Percentiles rank a stretch among this genome's conserved stretches.
Evolutionary conservation across 2,113 vertebrate genomes (phyloP).

Genomic region (Neogobius melanostomus): DNA sequence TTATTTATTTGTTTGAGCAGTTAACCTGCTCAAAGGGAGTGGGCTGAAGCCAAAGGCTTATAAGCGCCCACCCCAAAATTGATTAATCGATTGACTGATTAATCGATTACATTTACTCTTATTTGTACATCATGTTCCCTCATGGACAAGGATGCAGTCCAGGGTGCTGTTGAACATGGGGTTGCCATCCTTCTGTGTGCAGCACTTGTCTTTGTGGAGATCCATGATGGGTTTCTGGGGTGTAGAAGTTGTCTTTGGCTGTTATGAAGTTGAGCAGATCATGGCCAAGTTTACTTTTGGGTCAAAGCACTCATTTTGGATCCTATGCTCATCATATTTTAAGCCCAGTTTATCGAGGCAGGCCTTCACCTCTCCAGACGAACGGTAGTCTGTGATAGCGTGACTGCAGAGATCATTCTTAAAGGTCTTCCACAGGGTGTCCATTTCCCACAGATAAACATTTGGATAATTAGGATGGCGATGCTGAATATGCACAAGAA

Average conservation of each 20-base stretch:
- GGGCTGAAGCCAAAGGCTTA: too few relatives aligned
- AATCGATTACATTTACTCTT: too few relatives aligned
- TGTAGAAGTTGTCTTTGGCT: conserved; percentile 43
- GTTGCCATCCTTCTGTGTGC: conserved; percentile 77
- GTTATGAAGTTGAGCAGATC: conserved; percentile 66
- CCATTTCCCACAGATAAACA: conserved; percentile 32
- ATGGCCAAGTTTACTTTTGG: conserved; percentile 38
- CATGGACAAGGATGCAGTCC: conserved; percentile 48
- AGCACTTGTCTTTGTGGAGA: conserved; percentile 80
- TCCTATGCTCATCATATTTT: conserved; percentile 56
- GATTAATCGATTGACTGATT: too few relatives aligned
- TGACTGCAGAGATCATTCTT: conserved; percentile 48
- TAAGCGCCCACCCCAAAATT: too few relatives aligned
- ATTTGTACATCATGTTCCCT: not conserved
- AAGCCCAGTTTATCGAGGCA: conserved; percentile 54
- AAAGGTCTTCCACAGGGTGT: conserved; percentile 66
- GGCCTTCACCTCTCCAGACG: conserved; percentile 52
- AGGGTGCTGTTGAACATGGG: conserved; percentile 60
- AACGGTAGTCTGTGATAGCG: conserved; percentile 41
- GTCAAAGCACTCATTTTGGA: conserved; percentile 59
- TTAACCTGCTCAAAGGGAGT: too few relatives aligned
- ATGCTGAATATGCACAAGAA: not conserved
- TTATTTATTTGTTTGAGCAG: too few relatives aligned
- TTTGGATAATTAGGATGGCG: not conserved
- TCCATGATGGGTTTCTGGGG: conserved; percentile 77